phyloP scores from a whole-genome alignment of 2,888 invertebrate species.

The Cactoblastis cactorum region DNA sequence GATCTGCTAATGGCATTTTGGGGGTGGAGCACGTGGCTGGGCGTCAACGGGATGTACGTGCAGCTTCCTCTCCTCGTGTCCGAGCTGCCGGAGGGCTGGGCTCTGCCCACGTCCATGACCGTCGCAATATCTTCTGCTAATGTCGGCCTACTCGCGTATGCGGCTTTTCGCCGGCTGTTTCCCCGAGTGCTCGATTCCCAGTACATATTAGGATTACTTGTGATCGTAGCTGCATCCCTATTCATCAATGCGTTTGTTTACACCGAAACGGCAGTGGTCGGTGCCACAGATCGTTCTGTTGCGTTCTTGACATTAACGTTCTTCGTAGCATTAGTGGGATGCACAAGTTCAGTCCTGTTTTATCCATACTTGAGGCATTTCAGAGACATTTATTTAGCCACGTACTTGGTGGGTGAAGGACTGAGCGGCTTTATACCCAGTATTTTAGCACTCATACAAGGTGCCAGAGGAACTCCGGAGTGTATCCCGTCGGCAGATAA shows the following conservation, averaged over 20 bases:
- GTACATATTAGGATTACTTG: conserved; percentile 77
- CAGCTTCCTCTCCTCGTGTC: conserved; percentile 92
- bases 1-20: conserved; percentile 87
- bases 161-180: conserved; percentile 62
- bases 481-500: conserved; percentile 66
- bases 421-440: conserved; percentile 90
- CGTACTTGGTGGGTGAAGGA: conserved; percentile 91
- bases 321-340: conserved; percentile 86
- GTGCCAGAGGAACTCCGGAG: conserved; percentile 82
- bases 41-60: conserved; percentile 92
- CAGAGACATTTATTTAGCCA: conserved; percentile 85
- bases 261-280: conserved; percentile 74
- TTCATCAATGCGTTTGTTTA: conserved; percentile 80
- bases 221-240: conserved; percentile 76
- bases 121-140: conserved; percentile 91
- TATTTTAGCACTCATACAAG: conserved; percentile 88
- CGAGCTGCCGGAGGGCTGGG: conserved; percentile 92
- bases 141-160: conserved; percentile 87
- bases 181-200: conserved; percentile 68
- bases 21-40: conserved; percentile 92
- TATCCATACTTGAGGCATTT: conserved; percentile 91
- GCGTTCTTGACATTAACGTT: conserved; percentile 82
- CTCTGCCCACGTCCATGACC: conserved; percentile 89
- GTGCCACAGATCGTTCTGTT: conserved; percentile 72
- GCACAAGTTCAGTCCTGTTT: conserved; percentile 91